phyloP scores from a whole-genome alignment of 2,797 vertebrate genomes.

The Limnodromus scolopaceus region DNA sequence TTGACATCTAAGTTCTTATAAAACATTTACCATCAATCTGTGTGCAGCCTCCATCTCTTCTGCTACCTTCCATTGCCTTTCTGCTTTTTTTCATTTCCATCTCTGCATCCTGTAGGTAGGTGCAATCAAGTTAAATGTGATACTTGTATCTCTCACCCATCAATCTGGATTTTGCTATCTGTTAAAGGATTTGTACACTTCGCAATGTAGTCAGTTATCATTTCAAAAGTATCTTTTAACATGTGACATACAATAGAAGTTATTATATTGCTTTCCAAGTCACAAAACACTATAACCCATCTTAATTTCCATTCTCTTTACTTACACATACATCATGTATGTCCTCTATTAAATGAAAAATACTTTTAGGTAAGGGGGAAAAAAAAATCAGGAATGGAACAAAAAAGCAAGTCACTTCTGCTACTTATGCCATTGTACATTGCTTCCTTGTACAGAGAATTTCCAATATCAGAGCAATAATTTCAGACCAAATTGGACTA shows the following conservation, averaged over 20 bases:
- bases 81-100: not conserved
- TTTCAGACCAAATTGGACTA: not conserved
- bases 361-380: not conserved
- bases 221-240: not conserved
- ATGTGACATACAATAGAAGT: not conserved
- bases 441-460: not conserved
- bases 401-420: not conserved
- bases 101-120: not conserved
- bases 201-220: not conserved
- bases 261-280: not conserved
- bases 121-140: not conserved
- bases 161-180: not conserved
- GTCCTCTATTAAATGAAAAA: not conserved
- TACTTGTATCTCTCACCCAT: not conserved
- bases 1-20: not conserved
- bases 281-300: not conserved
- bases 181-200: not conserved
- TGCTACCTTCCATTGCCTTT: not conserved
- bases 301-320: not conserved
- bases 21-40: not conserved
- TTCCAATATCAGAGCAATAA: not conserved
- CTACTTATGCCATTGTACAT: not conserved
- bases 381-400: not conserved
- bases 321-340: rapidly evolving
- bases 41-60: not conserved